phyloP scores from a whole-genome alignment of 2,797 vertebrate species.

The Acrossocheilus wenchowensis region DNA sequence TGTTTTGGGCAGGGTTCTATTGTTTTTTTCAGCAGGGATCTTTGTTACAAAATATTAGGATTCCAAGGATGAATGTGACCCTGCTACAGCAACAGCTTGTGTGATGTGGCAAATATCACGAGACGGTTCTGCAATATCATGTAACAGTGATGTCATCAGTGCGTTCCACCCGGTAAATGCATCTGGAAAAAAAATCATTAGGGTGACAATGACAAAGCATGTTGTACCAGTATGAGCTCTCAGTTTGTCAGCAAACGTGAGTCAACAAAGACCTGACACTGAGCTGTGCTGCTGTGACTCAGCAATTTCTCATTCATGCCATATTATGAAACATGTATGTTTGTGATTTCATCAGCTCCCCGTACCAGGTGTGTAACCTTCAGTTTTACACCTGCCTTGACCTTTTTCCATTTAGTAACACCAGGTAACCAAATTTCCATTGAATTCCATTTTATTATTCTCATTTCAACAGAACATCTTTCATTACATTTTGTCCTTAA shows the following conservation, averaged over 20 bases:
- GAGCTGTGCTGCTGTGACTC: slow-evolving; percentile 4
- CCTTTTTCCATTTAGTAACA: background rate
- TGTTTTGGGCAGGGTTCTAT: too few relatives aligned
- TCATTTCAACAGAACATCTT: background rate
- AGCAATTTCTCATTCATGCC: background rate
- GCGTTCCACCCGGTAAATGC: background rate
- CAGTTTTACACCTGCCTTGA: background rate
- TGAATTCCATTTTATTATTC: background rate
- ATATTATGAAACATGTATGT: background rate
- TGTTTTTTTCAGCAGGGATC: too few relatives aligned
- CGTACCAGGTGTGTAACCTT: background rate
- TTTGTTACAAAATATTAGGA: background rate
- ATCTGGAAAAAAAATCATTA: background rate
- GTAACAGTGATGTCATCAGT: background rate
- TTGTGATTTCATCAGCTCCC: background rate
- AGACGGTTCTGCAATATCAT: background rate
- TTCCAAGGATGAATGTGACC: background rate
- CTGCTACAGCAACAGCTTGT: background rate
- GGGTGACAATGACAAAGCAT: background rate
- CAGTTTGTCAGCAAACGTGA: background rate
- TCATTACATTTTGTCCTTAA: background rate
- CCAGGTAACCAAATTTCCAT: background rate
- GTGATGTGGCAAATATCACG: background rate
- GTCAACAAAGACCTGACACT: background rate
- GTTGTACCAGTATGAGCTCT: background rate